Evolutionary conservation across 2,113 vertebrate species (phyloP).

Genomic region (Dasypus novemcinctus): DNA sequence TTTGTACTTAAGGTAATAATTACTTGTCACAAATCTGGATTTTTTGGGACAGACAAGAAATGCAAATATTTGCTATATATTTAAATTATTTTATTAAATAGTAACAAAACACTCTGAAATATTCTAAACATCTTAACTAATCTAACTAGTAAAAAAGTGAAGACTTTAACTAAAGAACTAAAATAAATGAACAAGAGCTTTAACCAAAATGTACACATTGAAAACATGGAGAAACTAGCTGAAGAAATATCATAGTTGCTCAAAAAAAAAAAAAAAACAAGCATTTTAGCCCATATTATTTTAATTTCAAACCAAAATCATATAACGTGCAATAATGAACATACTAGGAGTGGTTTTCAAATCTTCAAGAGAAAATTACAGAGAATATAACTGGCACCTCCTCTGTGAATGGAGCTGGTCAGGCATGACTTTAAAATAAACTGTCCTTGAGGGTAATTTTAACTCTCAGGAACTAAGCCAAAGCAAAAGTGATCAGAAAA

Average conservation of each 20-base stretch:
- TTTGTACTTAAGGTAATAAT: not conserved
- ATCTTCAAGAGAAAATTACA: not conserved
- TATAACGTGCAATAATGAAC: not conserved
- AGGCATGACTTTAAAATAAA: slow-evolving; percentile 70
- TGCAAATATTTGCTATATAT: not conserved
- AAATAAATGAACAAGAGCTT: not conserved
- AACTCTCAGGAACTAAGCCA: slow-evolving; percentile 67
- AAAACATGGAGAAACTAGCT: not conserved
- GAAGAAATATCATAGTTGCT: not conserved
- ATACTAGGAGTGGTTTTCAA: not conserved
- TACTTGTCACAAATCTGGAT: not conserved
- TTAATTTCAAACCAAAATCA: not conserved
- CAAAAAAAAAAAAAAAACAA: not conserved
- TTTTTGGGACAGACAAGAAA: not conserved
- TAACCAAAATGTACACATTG: not conserved
- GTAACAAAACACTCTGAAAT: not conserved
- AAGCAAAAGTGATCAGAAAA: slow-evolving; percentile 69
- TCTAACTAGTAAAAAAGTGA: not conserved
- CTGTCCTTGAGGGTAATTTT: slow-evolving; percentile 60
- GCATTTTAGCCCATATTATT: not conserved
- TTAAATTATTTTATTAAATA: not conserved
- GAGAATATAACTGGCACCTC: not conserved
- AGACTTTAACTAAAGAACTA: not conserved
- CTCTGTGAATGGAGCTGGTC: slow-evolving; percentile 73
- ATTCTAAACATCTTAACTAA: not conserved